phyloP scores from a whole-genome alignment of 2,113 vertebrate genomes.

The Leucopsar rothschildi region DNA sequence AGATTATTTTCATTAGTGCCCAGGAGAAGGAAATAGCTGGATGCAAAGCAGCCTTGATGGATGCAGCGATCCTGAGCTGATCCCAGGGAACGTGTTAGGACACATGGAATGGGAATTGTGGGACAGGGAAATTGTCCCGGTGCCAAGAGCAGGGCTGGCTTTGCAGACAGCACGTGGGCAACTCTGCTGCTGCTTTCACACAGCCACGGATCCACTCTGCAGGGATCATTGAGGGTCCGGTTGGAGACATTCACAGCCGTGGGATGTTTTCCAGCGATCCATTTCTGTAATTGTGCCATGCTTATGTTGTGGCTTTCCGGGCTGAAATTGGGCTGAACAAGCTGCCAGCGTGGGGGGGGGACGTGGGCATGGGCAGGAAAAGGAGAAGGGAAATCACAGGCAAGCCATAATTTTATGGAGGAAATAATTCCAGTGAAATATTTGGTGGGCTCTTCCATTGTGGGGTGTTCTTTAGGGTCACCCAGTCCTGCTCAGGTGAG shows the following conservation, averaged over 20 bases:
- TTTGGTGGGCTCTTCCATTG: not conserved
- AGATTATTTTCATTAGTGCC: not conserved
- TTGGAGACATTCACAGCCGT: not conserved
- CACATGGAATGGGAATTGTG: not conserved
- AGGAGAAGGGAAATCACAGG: not conserved
- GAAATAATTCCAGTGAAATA: not conserved
- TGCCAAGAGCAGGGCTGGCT: not conserved
- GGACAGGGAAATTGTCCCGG: not conserved
- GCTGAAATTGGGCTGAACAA: not conserved
- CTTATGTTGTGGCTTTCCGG: not conserved
- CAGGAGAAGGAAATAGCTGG: not conserved
- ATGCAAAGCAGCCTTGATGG: not conserved
- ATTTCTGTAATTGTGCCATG: not conserved
- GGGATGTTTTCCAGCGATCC: not conserved
- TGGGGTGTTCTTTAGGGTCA: not conserved
- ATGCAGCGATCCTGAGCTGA: not conserved
- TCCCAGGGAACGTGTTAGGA: not conserved
- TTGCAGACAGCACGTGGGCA: not conserved
- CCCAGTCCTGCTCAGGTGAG: accelerated
- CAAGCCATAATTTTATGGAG: accelerated
- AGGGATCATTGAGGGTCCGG: not conserved
- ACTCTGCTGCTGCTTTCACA: not conserved
- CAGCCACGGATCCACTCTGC: not conserved
- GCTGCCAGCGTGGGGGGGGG: not conserved
- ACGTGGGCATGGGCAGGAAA: not conserved